These are phyloP conservation scores for Globodera ellingtonae DNA, from an alignment of 1,140 invertebrate species.

Conservation along the genomic window DNA sequence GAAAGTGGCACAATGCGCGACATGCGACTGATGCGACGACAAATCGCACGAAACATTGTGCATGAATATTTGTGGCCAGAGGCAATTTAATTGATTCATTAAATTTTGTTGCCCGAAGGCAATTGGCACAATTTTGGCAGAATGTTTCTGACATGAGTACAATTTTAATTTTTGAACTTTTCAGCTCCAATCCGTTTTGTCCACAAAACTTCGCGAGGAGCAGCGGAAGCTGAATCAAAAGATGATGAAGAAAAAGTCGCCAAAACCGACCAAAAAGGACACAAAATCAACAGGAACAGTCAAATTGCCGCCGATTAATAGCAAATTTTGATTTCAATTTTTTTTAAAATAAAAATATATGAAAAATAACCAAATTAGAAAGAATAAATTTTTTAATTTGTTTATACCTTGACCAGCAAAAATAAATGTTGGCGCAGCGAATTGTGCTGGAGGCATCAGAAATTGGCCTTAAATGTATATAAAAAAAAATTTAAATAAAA, in stretches of 20 bases:
- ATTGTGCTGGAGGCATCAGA: neutral
- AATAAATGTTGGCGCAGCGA: neutral
- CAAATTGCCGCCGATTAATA: constrained; percentile 8
- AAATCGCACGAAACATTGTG: neutral
- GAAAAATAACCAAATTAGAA: neutral
- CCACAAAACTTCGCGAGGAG: neutral
- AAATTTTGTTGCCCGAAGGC: too few species aligned
- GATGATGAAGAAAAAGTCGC: neutral
- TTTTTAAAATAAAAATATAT: too few species aligned
- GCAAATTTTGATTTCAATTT: neutral
- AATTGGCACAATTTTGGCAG: too few species aligned
- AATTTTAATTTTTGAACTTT: neutral
- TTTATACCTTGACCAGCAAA: neutral
- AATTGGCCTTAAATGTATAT: neutral
- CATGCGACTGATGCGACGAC: neutral
- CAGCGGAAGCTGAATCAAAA: neutral
- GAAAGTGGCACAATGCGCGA: neutral
- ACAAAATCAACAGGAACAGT: neutral
- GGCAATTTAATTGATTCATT: neutral
- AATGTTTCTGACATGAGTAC: too few species aligned
- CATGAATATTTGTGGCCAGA: constrained; percentile 3
- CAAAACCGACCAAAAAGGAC: neutral
- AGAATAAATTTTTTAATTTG: neutral
- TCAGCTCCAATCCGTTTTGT: constrained; percentile 5
- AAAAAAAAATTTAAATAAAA: neutral